Evolutionary conservation across 2,888 invertebrate species (phyloP), one percentile per base, ranked within the genome.

Genomic region (Caenorhabditis sp.): DNA sequence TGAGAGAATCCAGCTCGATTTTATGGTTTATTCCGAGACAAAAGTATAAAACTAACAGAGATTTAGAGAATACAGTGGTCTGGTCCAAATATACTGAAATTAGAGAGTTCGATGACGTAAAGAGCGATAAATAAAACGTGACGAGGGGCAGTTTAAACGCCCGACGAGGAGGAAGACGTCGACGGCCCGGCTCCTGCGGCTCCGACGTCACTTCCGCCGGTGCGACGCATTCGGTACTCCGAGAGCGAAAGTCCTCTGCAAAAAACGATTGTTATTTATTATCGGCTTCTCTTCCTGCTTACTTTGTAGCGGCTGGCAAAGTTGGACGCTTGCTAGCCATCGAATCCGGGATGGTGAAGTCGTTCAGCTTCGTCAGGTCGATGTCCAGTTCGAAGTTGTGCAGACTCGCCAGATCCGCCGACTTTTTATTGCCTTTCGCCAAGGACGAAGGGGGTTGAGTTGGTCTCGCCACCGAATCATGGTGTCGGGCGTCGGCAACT

Each of bases 351-450:
- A 30, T 20, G 11, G 13, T 45, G 5, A 53, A 26, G 26, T 65
- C 46, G 2, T 43, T 65, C 13, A 62, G 22, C 35, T 61, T 55
- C 24, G 45, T 58, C 3, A 90, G 85, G 79, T 90, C 89, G 55
- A 91, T 86, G 89, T 97, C 96, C 81, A 98, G 95, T 90, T 93
- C 94, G 86, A 96, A 61, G 90, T 98, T 95, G 89, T 98, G 98
- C 65, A 92, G 92, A 84, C 91, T 92, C 91, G 91, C 92, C 82
- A 92, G 89, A 85, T 92, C 92, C 0, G 52, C 43, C 0, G 72
- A 62, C 27, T 56, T 63, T 26, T 46, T 43, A n/a, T 59, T 71
- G 13, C 26, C 32, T 24, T 58, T 46, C 2, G 7, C 22, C 0
- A n/a, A 1, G 5, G 24, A 1, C 9, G 58, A 39, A 5, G 65